Conservation (phyloP, 2,113 vertebrate species). For the Psittacus erithacus region DNA sequence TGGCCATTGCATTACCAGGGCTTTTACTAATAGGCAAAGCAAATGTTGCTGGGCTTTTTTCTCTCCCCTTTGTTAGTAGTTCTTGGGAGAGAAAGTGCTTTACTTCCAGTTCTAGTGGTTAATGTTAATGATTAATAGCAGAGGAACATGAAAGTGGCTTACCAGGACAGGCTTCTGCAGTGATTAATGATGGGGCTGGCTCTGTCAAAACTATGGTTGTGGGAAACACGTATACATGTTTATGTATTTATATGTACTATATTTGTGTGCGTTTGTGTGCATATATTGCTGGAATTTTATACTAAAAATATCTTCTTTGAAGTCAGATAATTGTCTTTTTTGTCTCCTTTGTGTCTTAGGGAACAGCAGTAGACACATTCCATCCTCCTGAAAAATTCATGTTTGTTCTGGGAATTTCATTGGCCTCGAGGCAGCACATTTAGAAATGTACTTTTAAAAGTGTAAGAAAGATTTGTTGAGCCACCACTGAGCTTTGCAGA, state of each 20-base stretch:
- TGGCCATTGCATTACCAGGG: neutral
- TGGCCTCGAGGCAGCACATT: conserved; percentile 36
- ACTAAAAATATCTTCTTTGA: conserved; percentile 5
- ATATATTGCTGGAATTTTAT: neutral
- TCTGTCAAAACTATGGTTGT: neutral
- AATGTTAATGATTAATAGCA: neutral
- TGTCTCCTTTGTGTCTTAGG: conserved; percentile 3
- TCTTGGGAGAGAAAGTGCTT: neutral
- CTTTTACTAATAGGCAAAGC: neutral
- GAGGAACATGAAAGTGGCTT: neutral
- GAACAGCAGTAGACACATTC: conserved; percentile 26
- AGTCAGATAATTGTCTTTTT: conserved; percentile 24
- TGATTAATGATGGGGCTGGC: neutral
- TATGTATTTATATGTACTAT: neutral
- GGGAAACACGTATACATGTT: neutral
- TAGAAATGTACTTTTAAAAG: conserved; percentile 30
- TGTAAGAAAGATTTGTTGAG: neutral
- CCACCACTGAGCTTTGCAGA: neutral
- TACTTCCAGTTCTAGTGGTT: neutral
- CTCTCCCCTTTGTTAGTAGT: neutral
- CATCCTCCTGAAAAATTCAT: conserved; percentile 58
- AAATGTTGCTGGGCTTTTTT: neutral
- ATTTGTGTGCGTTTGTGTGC: neutral
- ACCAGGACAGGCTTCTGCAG: neutral
- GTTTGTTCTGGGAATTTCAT: conserved; percentile 44